Percentiles rank a stretch among this genome's conserved stretches.
phyloP scores from a whole-genome alignment of 1,140 invertebrate species.

The Drosophila sp. region DNA sequence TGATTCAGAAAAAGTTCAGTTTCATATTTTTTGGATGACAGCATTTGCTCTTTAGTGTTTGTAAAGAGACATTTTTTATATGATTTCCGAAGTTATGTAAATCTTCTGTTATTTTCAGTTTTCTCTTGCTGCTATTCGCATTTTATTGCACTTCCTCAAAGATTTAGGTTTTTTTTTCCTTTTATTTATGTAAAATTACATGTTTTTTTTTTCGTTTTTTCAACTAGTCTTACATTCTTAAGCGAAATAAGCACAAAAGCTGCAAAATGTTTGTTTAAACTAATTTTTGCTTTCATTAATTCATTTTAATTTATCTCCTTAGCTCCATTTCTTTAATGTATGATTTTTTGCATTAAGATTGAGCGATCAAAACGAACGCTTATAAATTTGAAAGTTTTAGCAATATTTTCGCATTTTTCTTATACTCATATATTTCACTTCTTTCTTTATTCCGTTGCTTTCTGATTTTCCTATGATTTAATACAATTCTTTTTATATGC shows the following conservation, averaged over 20 bases:
- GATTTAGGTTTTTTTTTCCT: constrained; percentile 41
- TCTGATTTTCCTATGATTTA: constrained; percentile 63
- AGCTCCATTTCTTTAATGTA: constrained; percentile 67
- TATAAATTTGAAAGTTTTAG: constrained; percentile 77
- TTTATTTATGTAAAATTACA: constrained; percentile 69
- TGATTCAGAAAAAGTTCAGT: constrained; percentile 84
- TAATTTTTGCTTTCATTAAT: constrained; percentile 53
- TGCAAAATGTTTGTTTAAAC: constrained; percentile 83
- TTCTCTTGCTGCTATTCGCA: constrained; percentile 30
- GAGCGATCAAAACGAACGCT: constrained; percentile 72
- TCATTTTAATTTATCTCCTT: constrained; percentile 50
- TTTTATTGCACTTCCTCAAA: constrained; percentile 11
- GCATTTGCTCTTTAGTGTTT: constrained; percentile 70
- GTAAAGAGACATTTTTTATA: constrained; percentile 66
- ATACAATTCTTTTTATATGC: constrained; percentile 66
- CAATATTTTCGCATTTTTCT: constrained; percentile 62
- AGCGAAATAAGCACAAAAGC: constrained; percentile 84
- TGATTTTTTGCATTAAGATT: constrained; percentile 75
- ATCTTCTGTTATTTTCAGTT: constrained; percentile 72
- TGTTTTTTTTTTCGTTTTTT: constrained; percentile 62
- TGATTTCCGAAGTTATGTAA: constrained; percentile 51
- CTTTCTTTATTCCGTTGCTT: constrained; percentile 27
- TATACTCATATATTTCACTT: constrained; percentile 25
- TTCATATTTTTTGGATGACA: constrained; percentile 77
- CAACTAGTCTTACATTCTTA: constrained; percentile 80